Evolutionary conservation across 2,797 vertebrate genomes (phyloP), one percentile per base, ranked within the genome.

Genomic region (Selene dorsalis): DNA sequence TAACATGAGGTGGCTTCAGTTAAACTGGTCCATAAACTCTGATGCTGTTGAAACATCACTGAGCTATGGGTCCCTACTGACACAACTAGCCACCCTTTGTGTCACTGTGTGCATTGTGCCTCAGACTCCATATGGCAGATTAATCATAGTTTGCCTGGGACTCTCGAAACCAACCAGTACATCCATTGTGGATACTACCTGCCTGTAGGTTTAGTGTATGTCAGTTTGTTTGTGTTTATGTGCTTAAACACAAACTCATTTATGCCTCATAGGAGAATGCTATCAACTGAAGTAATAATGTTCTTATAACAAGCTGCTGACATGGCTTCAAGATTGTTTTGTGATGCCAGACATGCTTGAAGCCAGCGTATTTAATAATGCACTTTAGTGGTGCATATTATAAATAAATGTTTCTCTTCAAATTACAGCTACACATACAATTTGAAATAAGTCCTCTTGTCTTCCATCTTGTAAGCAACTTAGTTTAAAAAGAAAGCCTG

Each of bases 81-180:
- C 61, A 77, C 26, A 14, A 28, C 57, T 9, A 45, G 5, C 16
- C 62, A 58, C 16, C 35, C 18, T 64, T 38, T 47, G 28, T 69
- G 32, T 52, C 53, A 38, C 67, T 16, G 13, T 32, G 35, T 45
- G 59, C 66, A 35, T 69, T 77, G 62, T 78, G 32, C 53, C 70
- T 85, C 48, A 58, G 77, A 63, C 68, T 73, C 38, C 62, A 73
- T 69, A 77, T 82, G 72, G 72, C 55, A 77, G 69, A 53, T 74
- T 73, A 68, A 75, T 82, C 82, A 73, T 57, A 78, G 35, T 43
- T 72, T 28, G 71, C 80, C 82, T 45, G 45, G 66, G 79, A 72
- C 73, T 58, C 39, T 72, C 24, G 48, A 74, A 75, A 69, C 35
- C 56, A 72, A 71, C 52, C 35, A 79, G 58, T 52, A 14, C 50